These are phyloP conservation scores for Scelioninae gen. 2 DNA, from an alignment of 2,888 invertebrate genomes.

Conservation along the genomic window DNA sequence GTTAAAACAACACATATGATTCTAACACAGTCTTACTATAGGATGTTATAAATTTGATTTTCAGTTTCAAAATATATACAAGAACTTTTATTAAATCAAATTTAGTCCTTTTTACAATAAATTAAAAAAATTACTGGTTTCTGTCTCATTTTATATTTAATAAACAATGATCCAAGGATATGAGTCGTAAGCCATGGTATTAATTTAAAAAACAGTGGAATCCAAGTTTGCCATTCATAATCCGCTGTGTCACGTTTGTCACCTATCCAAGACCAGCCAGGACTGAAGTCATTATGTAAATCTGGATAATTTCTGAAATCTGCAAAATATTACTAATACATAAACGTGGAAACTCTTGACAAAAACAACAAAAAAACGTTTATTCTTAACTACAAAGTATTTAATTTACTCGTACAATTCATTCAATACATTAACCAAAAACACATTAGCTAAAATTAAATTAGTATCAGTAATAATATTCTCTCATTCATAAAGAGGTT, in stretches of 20 bases:
- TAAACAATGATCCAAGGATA: conserved; percentile 76
- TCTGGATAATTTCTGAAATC: conserved; percentile 74
- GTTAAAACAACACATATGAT: too few relatives aligned
- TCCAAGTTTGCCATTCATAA: conserved; percentile 84
- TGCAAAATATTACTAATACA: conserved; percentile 64
- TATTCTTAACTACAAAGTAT: neutral
- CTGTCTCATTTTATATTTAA: conserved; percentile 64
- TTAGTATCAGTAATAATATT: too few relatives aligned
- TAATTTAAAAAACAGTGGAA: conserved; percentile 76
- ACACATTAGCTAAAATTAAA: too few relatives aligned
- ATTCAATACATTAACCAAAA: too few relatives aligned
- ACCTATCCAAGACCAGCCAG: conserved; percentile 78
- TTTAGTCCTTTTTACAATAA: neutral
- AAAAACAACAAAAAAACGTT: too few relatives aligned
- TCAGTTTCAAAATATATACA: too few relatives aligned
- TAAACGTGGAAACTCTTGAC: too few relatives aligned
- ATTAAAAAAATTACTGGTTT: conserved; percentile 49
- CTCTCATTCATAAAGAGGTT: too few relatives aligned
- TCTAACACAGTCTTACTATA: too few relatives aligned
- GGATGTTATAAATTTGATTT: too few relatives aligned
- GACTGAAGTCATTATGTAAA: conserved; percentile 77
- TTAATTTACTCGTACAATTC: neutral
- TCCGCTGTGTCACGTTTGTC: conserved; percentile 82
- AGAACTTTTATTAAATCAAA: too few relatives aligned
- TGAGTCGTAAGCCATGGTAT: conserved; percentile 79